Conservation (phyloP, 2,113 vertebrate species). For the Procavia capensis region DNA sequence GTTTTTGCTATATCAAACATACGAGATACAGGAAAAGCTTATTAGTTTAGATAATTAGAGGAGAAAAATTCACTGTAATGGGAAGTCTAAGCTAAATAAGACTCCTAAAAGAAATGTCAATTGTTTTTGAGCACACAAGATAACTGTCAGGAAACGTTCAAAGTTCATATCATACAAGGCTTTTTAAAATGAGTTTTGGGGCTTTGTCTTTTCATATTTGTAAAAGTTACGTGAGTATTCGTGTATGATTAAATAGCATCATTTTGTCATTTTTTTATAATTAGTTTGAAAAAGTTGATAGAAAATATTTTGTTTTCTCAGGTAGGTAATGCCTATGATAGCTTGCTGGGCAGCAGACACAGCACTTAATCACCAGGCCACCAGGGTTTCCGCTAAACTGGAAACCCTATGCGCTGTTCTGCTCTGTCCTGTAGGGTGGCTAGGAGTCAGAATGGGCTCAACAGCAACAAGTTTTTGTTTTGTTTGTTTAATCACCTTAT, state of each 20-base stretch:
- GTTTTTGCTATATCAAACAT: too few relatives aligned
- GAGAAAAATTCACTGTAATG: background rate
- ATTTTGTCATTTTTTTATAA: constrained; percentile 2
- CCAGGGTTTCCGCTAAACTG: too few relatives aligned
- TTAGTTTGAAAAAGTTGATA: background rate
- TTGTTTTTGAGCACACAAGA: background rate
- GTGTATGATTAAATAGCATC: background rate
- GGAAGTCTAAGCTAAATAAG: background rate
- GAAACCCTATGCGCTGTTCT: too few relatives aligned
- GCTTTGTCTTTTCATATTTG: background rate
- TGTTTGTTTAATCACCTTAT: too few relatives aligned
- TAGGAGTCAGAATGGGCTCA: too few relatives aligned
- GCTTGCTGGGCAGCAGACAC: too few relatives aligned
- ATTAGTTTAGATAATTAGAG: background rate
- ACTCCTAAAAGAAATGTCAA: background rate
- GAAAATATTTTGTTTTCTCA: background rate
- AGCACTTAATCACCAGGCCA: too few relatives aligned
- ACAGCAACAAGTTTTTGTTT: too few relatives aligned
- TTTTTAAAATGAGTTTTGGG: background rate
- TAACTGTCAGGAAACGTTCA: constrained; percentile 14
- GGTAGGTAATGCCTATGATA: background rate
- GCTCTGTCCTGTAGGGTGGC: too few relatives aligned
- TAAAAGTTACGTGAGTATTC: background rate
- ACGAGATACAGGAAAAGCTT: background rate
- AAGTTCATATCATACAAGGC: background rate